A percentile compares a stretch with the other conserved stretches of the same genome.
phyloP scores from a whole-genome alignment of 2,113 vertebrate genomes.

The Pomatostomus ruficeps region DNA sequence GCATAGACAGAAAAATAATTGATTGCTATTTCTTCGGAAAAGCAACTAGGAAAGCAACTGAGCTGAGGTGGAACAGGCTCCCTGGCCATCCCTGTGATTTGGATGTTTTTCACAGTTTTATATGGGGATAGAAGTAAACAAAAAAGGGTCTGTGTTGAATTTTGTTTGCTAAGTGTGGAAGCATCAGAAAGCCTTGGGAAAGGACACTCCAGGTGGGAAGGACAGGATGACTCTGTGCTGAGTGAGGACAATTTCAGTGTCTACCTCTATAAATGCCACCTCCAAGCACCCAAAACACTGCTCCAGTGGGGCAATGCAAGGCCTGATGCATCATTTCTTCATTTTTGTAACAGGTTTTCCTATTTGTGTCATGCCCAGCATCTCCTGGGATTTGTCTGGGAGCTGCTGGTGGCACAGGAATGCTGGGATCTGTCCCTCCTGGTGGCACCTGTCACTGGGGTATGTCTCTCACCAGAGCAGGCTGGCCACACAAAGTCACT shows the following conservation, averaged over 20 bases:
- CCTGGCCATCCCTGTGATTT: neutral
- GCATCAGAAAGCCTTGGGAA: neutral
- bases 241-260: neutral
- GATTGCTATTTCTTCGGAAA: neutral
- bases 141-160: neutral
- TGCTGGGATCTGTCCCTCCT: neutral
- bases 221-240: no score
- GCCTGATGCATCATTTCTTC: neutral
- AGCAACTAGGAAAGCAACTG: neutral
- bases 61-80: neutral
- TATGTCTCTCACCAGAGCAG: accelerated
- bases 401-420: accelerated
- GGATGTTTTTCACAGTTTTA: neutral
- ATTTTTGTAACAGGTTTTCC: neutral
- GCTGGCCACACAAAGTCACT: neutral
- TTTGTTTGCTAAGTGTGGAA: neutral
- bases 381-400: neutral
- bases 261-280: neutral
- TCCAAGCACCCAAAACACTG: neutral
- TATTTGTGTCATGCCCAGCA: no score
- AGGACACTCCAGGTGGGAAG: neutral
- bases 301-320: neutral
- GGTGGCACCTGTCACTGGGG: accelerated
- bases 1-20: neutral
- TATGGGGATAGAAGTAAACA: neutral